phyloP scores from a whole-genome alignment of 2,113 vertebrate genomes.

The Myrmophylax atrothorax region DNA sequence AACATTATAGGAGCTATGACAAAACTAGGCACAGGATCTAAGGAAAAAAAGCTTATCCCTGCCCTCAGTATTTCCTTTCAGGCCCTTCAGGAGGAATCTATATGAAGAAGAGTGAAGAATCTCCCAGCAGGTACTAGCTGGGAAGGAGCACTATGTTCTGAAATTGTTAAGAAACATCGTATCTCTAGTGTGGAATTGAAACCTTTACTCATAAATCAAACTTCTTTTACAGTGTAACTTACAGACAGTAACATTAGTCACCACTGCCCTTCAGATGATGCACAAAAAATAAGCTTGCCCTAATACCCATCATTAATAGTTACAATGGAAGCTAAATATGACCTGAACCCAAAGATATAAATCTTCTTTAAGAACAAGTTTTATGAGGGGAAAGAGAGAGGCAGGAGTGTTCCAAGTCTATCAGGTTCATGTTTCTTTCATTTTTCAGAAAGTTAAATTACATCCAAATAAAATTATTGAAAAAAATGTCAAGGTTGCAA shows the following conservation, averaged over 20 bases:
- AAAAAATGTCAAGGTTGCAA: constrained; percentile 43
- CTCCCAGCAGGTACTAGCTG: not conserved
- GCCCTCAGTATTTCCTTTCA: not conserved
- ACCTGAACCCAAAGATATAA: not conserved
- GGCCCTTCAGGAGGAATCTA: not conserved
- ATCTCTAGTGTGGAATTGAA: not conserved
- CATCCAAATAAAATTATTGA: constrained; percentile 18
- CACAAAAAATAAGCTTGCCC: not conserved
- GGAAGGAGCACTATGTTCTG: not conserved
- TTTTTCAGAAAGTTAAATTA: constrained; percentile 12
- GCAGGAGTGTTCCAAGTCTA: constrained; percentile 38
- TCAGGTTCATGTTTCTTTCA: not conserved
- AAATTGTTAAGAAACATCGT: not conserved
- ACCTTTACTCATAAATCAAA: not conserved
- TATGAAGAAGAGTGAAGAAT: not conserved
- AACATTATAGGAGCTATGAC: not conserved
- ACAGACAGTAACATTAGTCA: not conserved
- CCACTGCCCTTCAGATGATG: not conserved
- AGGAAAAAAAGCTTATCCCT: not conserved
- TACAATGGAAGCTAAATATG: not conserved
- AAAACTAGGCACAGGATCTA: not conserved
- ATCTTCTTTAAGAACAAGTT: not conserved
- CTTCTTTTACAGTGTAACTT: not conserved
- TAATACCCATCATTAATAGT: not conserved
- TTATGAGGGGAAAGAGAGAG: constrained; percentile 25